Evolutionary conservation across 2,888 invertebrate species (phyloP), one percentile per base, ranked within the genome.

Genomic region (Athalia cordata): DNA sequence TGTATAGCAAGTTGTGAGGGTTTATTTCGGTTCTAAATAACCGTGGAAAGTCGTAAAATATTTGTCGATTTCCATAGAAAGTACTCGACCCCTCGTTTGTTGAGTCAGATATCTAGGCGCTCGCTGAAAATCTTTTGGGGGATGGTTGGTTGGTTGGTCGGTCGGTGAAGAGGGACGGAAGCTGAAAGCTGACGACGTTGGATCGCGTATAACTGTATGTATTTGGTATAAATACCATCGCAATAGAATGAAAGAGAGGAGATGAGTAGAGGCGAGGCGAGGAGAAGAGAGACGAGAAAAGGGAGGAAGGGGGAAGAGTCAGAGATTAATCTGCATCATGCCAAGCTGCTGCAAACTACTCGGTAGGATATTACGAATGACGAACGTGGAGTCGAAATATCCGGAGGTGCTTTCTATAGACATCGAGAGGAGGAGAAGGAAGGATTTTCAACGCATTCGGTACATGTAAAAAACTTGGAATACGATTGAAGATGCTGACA

Each of bases 61-160:
- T 84, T 83, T 82, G 29, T 81, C 82, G 80, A 85, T 85, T 86
- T 85, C 83, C 85, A 85, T 85, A 84, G 81, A 84, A 85, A 86
- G 84, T 82, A 84, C 85, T 84, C 81, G 80, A 81, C 77, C 80
- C 79, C 72, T 79, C 78, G 78, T 77, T 79, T 68, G 64, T 76
- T 67, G 67, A 29, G 29, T 29, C 29, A 29, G 29, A 29, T 29
- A 29, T 29, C 29, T 29, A 29, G 29, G 29, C 75, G 65, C 11
- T 65, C 29, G 76, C 74, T 66, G 77, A 75, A 77, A 78, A 79
- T 45, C 77, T 66, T 43, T 62, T 64, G 77, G 13, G 29, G 57
- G 67, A 57, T 70, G 59, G 64, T 62, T 43, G 29, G 52, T 29
- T 29, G 59, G 13, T 67, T 66, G 67, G 70, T 29, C 29, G 29